Evolutionary conservation across 2,888 invertebrate genomes (phyloP), one percentile per base, ranked within the genome.

Genomic region (Rotaria magnacalcarata): DNA sequence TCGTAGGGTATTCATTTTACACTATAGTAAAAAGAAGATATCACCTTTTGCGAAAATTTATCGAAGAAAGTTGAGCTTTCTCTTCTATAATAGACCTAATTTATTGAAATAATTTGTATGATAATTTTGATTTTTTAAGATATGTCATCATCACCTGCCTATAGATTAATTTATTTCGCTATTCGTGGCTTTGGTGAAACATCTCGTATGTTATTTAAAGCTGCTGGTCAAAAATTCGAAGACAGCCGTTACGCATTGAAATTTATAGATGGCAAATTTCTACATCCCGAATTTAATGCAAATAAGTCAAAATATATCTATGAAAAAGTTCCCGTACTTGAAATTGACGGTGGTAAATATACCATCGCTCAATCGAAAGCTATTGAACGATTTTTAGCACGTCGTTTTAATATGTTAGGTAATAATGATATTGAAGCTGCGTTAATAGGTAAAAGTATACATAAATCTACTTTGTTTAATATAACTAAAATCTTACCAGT

Each of bases 381-480:
- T 21, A 34, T 67, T 34, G 60, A 67, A 67, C 27, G 60, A 67
- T 67, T 67, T 34, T 67, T 67, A 67, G 60, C 60, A 27, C 60
- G 60, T 67, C 60, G 60, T 67, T 67, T 67, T 10, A 67, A 67
- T 67, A 67, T 67, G 60, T 67, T 67, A 16, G 60, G 60, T 67
- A 67, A 21, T 14, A 67, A 34, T 34, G 60, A 67, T 67, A n/a
- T 67, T 34, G 60, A 67, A 67, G 60, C 27, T 27, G 60, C 60
- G 5, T 7, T 67, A 4, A 67, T 67, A 27, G 60, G 60, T 67
- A 67, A 67, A 14, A 67, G n/a, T n/a, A n/a, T n/a, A n/a, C n/a
- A n/a, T n/a, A n/a, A n/a, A n/a, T n/a, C n/a, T n/a, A n/a, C n/a
- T n/a, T n/a, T n/a, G n/a, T n/a, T n/a, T n/a, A n/a, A n/a, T n/a